Base-by-base conservation (phyloP, 2,113 vertebrate species). In the Cisticola juncidis region DNA sequence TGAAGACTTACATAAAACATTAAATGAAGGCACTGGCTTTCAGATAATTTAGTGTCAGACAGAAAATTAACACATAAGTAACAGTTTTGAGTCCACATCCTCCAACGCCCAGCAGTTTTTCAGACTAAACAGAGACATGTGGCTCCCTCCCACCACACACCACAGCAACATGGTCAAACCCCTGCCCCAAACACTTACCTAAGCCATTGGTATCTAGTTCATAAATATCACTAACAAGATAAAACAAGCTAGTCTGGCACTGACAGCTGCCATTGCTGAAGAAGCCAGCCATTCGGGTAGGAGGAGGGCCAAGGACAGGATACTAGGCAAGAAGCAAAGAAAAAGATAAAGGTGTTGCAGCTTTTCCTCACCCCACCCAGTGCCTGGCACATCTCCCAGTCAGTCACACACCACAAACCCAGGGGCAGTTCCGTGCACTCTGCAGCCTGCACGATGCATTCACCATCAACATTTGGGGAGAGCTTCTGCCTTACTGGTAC, bases 301-400 rank as follows among this genome's bases (percentile, higher is more conserved):
- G 97, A 88, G 99, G 99, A 38, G 99, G 99, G 48, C 99, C 99
- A 93, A 99, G 98, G 96, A 99, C 98, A 48, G 99, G 99, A 97
- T 99, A 99, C 99, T 99, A 96, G 36, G 94, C 81, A 97, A 38
- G 26, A 96, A 90, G 92, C 61, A 84, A 80, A 77, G 74, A 88
- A 83, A 95, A 88, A 80, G 74, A 80, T 62, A 70, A 96, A 97
- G 72, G 78, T 89, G 72, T 95, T 90, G 90, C 90, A 95, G 76
- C 88, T 94, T 94, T 76, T 82, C 72, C 54, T 81, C 38, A 53
- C 61, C 70, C 79, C 91, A 70, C 74, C 80, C 69, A 64, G 82
- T 28, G 74, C 83, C 57, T 90, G 91, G 92, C 87, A 73, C 94
- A 90, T 54, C 69, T 86, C 74, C 82, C 90, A 87, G 84, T 76